Evolutionary conservation across 2,888 invertebrate genomes (phyloP), one percentile per base, ranked within the genome.

Genomic region (Drosophila meridiana): DNA sequence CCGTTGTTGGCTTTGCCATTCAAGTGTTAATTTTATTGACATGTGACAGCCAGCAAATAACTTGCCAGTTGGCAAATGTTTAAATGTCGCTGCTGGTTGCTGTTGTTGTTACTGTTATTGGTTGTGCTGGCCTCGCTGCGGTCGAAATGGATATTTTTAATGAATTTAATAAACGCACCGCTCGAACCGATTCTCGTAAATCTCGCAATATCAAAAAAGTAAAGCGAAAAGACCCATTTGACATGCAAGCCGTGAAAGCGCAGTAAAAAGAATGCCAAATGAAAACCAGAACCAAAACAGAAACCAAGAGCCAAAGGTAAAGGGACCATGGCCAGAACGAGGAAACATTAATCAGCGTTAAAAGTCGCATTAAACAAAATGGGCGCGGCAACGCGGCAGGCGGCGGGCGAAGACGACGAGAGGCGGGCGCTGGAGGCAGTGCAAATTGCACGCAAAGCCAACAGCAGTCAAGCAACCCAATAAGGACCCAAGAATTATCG

Each of bases 11-110:
- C 68, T 70, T 73, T 81, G 69, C 63, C 69, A 73, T 77, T 76
- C 82, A 88, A 87, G 90, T 87, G 87, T 88, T 88, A 90, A 87
- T 87, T 85, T 87, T 79, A 87, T 89, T 89, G 87, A 81, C 87
- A 89, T 88, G 76, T 87, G 89, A 85, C 87, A 87, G 85, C 63
- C 69, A 82, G 80, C 76, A 82, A 81, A 87, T 83, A 83, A 79
- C 71, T 86, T 87, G 83, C 69, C 73, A 67, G 68, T 69, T 64
- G 70, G 69, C 72, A 72, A 67, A 79, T 82, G 69, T 86, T 86
- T 74, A 81, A 86, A 70, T 82, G 81, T 59, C 60, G 57, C 34
- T 20, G 32, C 32, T 48, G 30, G 45, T 38, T 76, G 60, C 53
- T 57, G 34, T 38, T 77, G 60, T 58, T 61, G 36, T 47, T 42